A percentile compares a stretch with the other conserved stretches of the same genome.
Conservation (phyloP, 2,888 invertebrate species). For the Encarsia formosa region DNA sequence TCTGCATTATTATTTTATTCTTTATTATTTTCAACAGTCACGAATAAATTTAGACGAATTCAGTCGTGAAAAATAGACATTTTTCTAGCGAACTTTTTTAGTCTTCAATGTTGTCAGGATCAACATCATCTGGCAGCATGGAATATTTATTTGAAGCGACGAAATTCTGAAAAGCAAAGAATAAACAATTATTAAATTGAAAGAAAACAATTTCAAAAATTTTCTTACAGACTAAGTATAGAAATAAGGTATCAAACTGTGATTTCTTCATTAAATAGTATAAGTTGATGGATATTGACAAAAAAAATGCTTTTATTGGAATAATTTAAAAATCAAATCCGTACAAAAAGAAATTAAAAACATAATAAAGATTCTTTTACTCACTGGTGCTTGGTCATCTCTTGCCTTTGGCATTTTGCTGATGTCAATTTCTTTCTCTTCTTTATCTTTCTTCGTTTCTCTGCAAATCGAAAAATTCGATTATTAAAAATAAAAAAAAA, state of each 20-base stretch:
- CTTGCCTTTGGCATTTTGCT: slow-evolving; percentile 67
- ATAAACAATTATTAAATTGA: slow-evolving; percentile 1
- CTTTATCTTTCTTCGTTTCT: slow-evolving; percentile 41
- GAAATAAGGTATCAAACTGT: too few relatives aligned
- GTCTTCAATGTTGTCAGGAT: slow-evolving; percentile 53
- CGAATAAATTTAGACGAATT: slow-evolving; percentile 28
- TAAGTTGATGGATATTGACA: too few relatives aligned
- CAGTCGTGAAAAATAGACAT: slow-evolving; percentile 17
- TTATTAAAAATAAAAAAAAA: slow-evolving; percentile 4
- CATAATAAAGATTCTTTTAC: too few relatives aligned
- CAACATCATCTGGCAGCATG: slow-evolving; percentile 67
- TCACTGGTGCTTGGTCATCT: slow-evolving; percentile 70
- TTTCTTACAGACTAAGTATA: background rate
- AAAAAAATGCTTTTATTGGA: too few relatives aligned
- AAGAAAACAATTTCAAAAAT: background rate
- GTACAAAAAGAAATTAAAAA: too few relatives aligned
- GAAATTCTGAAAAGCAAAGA: slow-evolving; percentile 60
- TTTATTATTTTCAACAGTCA: slow-evolving; percentile 15
- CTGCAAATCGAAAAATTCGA: slow-evolving; percentile 2
- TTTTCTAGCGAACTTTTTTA: slow-evolving; percentile 32
- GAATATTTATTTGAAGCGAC: slow-evolving; percentile 74
- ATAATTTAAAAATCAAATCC: too few relatives aligned
- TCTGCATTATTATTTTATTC: slow-evolving; percentile 2
- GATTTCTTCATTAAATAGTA: too few relatives aligned
- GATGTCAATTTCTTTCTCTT: slow-evolving; percentile 52